These are phyloP conservation scores for Acanthiza pusilla DNA, from an alignment of 2,797 vertebrate species.

Conservation along the genomic window DNA sequence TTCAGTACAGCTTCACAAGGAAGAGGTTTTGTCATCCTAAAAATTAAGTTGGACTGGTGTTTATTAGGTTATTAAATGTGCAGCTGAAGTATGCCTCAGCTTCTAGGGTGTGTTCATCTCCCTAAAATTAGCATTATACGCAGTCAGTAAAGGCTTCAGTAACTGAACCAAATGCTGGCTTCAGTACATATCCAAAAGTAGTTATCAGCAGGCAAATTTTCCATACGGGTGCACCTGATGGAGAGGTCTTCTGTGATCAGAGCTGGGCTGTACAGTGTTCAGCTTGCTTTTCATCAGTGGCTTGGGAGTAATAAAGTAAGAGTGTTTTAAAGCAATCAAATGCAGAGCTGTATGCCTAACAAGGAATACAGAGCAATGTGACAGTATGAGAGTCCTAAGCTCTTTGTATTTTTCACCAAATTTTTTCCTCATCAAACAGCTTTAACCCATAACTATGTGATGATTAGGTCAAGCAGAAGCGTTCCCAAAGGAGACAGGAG, in stretches of 20 bases:
- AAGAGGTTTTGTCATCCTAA: neutral
- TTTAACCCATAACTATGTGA: neutral
- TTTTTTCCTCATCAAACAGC: neutral
- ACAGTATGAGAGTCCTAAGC: neutral
- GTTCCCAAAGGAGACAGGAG: neutral
- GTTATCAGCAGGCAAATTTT: neutral
- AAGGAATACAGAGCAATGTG: neutral
- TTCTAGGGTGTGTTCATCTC: neutral
- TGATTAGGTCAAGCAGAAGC: neutral
- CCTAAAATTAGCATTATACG: constrained; percentile 9
- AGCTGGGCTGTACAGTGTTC: neutral
- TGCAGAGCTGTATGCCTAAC: neutral
- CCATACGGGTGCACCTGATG: neutral
- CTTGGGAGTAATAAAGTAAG: neutral
- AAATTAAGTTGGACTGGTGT: neutral
- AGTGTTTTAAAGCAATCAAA: neutral
- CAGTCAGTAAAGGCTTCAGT: neutral
- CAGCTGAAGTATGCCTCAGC: neutral
- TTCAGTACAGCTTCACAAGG: neutral
- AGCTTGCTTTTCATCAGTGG: neutral
- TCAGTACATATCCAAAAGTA: constrained; percentile 14
- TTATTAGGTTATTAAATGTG: neutral
- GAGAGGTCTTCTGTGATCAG: neutral
- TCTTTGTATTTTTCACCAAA: neutral
- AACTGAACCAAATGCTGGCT: neutral